Evolutionary conservation across 2,888 invertebrate genomes (phyloP), one percentile per base, ranked within the genome.

Genomic region (Chesias legatella): DNA sequence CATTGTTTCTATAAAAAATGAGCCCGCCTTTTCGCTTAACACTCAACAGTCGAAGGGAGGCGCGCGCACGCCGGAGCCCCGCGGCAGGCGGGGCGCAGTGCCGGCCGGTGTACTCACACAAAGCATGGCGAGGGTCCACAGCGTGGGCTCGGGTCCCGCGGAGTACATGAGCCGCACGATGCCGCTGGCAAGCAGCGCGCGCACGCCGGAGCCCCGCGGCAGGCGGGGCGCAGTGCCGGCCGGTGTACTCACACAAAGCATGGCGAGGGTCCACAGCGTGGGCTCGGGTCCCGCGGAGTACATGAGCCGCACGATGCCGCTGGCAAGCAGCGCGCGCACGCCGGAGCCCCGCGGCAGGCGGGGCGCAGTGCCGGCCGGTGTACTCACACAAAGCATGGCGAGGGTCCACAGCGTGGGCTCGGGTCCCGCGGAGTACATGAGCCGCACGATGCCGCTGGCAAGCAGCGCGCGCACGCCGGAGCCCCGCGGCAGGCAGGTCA

Each of bases 211-310:
- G n/a, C n/a, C n/a, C n/a, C n/a, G n/a, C n/a, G n/a, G n/a, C n/a
- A n/a, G n/a, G n/a, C n/a, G n/a, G n/a, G n/a, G n/a, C n/a, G n/a
- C n/a, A n/a, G n/a, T n/a, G n/a, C n/a, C n/a, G n/a, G n/a, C n/a
- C n/a, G n/a, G n/a, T 7, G 7, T 42, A 67, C 66, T 60, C 7
- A 97, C 97, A 60, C 97, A 97, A 36, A 95, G 89, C 58, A 94
- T 92, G 36, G 97, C 98, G 37, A 98, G 89, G 28, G 96, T 83
- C 90, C 93, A 94, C 6, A 98, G 88, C 1, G 97, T 96, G 23
- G 97, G 95, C 73, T 97, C 95, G n/a, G 98, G 95, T 10, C 98
- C 98, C 44, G 95, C 90, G 28, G 96, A 93, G 84, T 95, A 97
- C 79, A 98, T 97, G 71, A 97, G 92, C 52, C 97, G 91, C 53